Evolutionary conservation across 2,888 invertebrate genomes (phyloP), one percentile per base, ranked within the genome.

Genomic region (Aphidius colemani): DNA sequence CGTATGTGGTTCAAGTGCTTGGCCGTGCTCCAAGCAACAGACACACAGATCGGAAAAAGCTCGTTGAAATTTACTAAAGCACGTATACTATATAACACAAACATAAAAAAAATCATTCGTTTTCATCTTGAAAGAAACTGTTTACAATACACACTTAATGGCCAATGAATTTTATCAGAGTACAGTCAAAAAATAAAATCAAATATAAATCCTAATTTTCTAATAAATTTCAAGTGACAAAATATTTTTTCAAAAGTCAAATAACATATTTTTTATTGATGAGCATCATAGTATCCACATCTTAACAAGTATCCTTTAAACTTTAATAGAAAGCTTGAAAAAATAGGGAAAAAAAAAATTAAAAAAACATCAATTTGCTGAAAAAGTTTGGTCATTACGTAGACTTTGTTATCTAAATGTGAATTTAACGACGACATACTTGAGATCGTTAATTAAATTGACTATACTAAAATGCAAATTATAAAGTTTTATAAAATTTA

Each of bases 381-480:
- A 30, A 30, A 71, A 76, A 75, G 70, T 75, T 74, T 65, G 66
- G 69, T 70, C 74, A 75, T 75, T 78, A 72, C 67, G 67, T 60
- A 69, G 68, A 62, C 59, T 67, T 67, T 68, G 58, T 70, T 71
- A 78, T 78, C 78, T 78, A 75, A 78, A 78, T 76, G 74, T 71
- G 74, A 77, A 78, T 78, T 75, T 77, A 75, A 79, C 73, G 74
- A 78, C 74, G 72, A 72, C 67, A 62, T 68, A 65, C 30, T 30
- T 30, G 30, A 30, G 30, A 30, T 30, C 30, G 30, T 30, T 30
- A 30, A 30, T 30, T 30, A 30, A 30, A 30, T 30, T 30, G 30
- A 30, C 30, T 30, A 30, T 30, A 30, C 5, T 30, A 30, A 30
- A 30, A 30, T 30, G 30, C 5, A 30, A 30, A 30, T 30, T 30